Conservation (phyloP, 2,888 invertebrate genomes). For the Cephus spinipes region DNA sequence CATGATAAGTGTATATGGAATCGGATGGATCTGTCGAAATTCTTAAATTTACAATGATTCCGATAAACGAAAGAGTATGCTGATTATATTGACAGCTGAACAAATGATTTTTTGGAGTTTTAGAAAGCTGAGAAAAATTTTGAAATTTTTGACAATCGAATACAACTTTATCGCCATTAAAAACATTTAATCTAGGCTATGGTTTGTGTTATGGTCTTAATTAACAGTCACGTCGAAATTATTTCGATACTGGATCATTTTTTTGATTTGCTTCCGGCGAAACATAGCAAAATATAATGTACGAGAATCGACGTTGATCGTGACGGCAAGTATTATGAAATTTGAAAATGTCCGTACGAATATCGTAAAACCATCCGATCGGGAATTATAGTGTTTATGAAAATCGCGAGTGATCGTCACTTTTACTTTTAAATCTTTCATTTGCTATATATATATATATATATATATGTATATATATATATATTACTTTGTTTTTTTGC, state of each 20-base stretch:
- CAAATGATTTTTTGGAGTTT: background rate
- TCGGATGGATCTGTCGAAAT: background rate
- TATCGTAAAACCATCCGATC: background rate
- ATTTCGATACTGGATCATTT: background rate
- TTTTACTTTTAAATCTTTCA: background rate
- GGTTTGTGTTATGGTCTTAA: background rate
- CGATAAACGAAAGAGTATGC: background rate
- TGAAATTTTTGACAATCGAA: background rate
- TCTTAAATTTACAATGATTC: background rate
- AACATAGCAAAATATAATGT: background rate
- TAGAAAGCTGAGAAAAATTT: background rate
- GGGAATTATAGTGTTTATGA: background rate
- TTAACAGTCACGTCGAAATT: background rate
- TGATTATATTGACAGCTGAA: background rate
- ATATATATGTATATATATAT: background rate
- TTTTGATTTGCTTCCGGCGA: background rate
- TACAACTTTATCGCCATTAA: background rate
- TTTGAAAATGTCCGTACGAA: background rate
- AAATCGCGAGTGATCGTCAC: background rate
- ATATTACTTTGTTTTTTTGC: background rate
- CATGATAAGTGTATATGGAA: background rate
- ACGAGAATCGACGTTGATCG: background rate
- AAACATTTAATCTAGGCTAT: background rate
- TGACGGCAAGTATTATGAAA: background rate
- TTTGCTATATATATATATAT: background rate